Evolutionary conservation across 2,797 vertebrate genomes (phyloP).

Genomic region (Xenentodon cancila): DNA sequence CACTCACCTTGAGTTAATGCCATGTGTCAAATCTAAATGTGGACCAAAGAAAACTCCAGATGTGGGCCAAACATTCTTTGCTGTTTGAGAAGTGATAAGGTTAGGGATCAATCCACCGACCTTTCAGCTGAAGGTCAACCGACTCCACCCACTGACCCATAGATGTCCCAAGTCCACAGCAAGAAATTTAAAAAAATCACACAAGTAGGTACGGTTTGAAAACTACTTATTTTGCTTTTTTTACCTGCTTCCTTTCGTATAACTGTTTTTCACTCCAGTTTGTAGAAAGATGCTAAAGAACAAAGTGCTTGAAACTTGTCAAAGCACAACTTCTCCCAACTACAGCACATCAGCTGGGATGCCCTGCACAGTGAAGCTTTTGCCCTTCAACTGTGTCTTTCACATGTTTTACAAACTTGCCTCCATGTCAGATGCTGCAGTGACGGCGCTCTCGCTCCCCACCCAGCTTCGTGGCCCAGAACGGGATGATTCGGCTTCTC

Average conservation of each 20-base stretch:
- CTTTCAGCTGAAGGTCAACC: no score
- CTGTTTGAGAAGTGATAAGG: no score
- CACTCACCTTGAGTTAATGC: no score
- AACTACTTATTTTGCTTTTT: no score
- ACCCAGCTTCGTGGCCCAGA: neutral
- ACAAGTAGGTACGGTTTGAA: no score
- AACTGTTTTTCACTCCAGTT: neutral
- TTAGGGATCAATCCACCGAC: no score
- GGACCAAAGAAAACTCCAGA: no score
- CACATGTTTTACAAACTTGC: conserved; percentile 20
- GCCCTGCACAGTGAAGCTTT: conserved; percentile 16
- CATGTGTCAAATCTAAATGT: no score
- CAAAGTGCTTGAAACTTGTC: conserved; percentile 4
- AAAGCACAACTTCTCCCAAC: conserved; percentile 23
- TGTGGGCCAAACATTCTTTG: no score
- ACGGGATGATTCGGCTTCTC: conserved; percentile 21
- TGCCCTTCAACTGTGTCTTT: conserved; percentile 48
- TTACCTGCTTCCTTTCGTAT: neutral
- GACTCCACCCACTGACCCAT: no score
- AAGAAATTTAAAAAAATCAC: no score
- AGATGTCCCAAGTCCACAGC: no score
- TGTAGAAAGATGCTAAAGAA: conserved; percentile 8
- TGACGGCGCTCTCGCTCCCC: neutral
- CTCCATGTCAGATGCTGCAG: conserved; percentile 2
- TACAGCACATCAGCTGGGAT: conserved; percentile 28